phyloP scores from a whole-genome alignment of 2,888 invertebrate species.

The Eilema caniola region DNA sequence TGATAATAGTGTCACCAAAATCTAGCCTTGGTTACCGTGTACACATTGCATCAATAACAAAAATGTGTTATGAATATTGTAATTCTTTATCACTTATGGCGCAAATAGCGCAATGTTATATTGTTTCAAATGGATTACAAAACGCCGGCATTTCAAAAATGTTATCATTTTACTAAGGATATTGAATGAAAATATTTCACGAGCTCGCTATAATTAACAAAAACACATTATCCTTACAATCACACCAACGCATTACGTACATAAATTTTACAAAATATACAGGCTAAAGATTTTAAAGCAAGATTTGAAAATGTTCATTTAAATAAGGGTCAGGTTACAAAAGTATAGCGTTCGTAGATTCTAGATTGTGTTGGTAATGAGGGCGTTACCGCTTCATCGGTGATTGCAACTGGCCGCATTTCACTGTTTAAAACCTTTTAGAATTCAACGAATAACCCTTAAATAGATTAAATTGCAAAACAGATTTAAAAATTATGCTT shows the following conservation, averaged over 20 bases:
- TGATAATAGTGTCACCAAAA: background rate
- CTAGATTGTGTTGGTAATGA: slow-evolving; percentile 31
- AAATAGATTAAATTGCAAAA: slow-evolving; percentile 50
- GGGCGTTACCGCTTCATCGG: slow-evolving; percentile 29
- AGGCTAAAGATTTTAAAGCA: slow-evolving; percentile 38
- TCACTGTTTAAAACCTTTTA: slow-evolving; percentile 25
- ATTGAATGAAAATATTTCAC: slow-evolving; percentile 20
- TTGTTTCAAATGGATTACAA: background rate
- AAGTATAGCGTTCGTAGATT: slow-evolving; percentile 34
- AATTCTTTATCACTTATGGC: too few species aligned
- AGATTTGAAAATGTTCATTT: slow-evolving; percentile 44
- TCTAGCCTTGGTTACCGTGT: background rate
- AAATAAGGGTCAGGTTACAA: slow-evolving; percentile 34
- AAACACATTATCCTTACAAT: slow-evolving; percentile 35
- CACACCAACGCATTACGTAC: slow-evolving; percentile 28
- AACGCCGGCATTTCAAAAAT: background rate
- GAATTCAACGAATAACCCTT: background rate
- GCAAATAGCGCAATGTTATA: too few species aligned
- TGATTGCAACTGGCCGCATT: slow-evolving; percentile 33
- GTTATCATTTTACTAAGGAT: background rate
- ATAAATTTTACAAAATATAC: slow-evolving; percentile 33
- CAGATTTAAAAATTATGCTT: slow-evolving; percentile 46
- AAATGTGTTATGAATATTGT: background rate
- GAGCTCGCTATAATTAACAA: slow-evolving; percentile 30
- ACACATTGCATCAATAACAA: background rate